These are phyloP conservation scores for Enteromius thamalakanensis DNA, from an alignment of 2,797 vertebrate species.

Conservation along the genomic window DNA sequence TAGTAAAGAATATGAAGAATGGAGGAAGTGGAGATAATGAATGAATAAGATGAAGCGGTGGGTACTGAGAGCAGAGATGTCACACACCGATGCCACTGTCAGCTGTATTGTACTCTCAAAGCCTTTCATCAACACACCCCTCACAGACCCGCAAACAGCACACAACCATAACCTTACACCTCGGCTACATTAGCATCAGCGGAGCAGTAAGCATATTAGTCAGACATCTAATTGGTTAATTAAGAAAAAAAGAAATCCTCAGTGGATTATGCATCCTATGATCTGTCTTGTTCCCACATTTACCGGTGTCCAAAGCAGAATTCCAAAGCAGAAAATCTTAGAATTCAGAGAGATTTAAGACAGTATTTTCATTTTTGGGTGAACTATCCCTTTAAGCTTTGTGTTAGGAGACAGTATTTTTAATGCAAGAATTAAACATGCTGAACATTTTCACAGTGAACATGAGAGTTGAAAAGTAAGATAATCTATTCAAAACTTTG, in stretches of 20 bases:
- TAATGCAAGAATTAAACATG: not conserved
- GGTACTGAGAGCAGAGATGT: conserved; percentile 35
- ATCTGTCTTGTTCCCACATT: not conserved
- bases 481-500: not conserved
- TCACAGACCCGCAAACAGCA: conserved; percentile 19
- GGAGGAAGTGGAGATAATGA: conserved; percentile 47
- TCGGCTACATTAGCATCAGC: not conserved
- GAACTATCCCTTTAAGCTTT: not conserved
- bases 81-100: conserved; percentile 16
- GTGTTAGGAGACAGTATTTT: not conserved
- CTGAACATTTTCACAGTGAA: not conserved
- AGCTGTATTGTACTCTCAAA: conserved; percentile 9
- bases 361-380: not conserved
- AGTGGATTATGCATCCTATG: conserved; percentile 4
- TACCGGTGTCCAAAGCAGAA: too few species aligned
- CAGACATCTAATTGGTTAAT: conserved; percentile 16
- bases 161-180: conserved; percentile 29
- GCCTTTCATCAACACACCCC: conserved; percentile 22
- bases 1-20: conserved; percentile 57
- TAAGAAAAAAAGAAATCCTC: not conserved
- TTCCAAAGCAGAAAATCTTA: too few species aligned
- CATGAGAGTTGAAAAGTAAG: not conserved
- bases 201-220: not conserved
- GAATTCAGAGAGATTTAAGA: too few species aligned
- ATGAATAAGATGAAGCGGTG: conserved; percentile 48